These are phyloP conservation scores for Beroe ovata DNA, from an alignment of 37 sponge, comb jelly and placozoan genomes.

Conservation along the genomic window DNA sequence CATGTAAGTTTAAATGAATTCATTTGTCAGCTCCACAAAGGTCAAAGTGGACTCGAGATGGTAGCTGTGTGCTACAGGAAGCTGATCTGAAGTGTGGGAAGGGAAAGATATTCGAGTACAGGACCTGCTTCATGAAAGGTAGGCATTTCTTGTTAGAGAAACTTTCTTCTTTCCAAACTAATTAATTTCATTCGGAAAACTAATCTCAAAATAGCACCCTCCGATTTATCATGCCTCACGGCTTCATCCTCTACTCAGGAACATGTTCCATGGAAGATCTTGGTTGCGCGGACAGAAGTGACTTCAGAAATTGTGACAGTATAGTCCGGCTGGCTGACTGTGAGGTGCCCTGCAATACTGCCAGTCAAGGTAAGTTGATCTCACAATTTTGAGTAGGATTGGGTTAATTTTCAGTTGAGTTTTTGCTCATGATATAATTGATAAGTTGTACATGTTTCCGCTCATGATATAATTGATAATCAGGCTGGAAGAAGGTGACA, in stretches of 20 bases:
- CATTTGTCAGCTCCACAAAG: no score
- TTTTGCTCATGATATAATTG: no score
- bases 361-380: neutral
- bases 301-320: neutral
- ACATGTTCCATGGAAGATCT: constrained; percentile 3
- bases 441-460: no score
- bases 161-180: no score
- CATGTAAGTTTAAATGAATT: no score
- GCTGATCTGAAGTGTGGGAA: neutral
- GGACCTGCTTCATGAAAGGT: neutral
- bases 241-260: neutral
- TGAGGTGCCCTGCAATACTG: neutral
- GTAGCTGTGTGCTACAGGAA: neutral
- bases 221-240: no score
- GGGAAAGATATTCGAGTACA: neutral
- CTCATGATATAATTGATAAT: neutral
- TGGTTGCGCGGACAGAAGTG: neutral
- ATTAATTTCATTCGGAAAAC: no score
- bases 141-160: no score
- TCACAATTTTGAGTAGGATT: no score
- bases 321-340: neutral
- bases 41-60: neutral
- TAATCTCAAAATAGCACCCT: no score
- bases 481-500: neutral
- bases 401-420: no score